Evolutionary conservation across 2,888 invertebrate species (phyloP), one percentile per base, ranked within the genome.

Genomic region (Nemoura dubitans): DNA sequence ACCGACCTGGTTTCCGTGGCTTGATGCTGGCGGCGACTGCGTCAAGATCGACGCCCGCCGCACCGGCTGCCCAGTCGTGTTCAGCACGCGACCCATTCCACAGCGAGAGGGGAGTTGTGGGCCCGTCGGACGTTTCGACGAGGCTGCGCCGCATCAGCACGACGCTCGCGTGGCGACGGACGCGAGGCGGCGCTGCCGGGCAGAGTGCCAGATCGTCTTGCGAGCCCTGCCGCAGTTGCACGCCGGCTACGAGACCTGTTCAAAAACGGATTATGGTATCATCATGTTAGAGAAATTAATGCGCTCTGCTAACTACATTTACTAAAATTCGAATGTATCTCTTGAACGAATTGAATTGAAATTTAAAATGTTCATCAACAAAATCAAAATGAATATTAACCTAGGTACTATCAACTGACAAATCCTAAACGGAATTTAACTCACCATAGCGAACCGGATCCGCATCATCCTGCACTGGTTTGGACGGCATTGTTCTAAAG

Each of bases 1-100:
- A 78, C 81, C n/a, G 26, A 82, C 77, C 77, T 16, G 83, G 82
- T 42, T 42, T 36, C 36, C 86, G 42, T 80, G 86, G 86, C 83
- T 85, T 86, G 26, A 90, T 89, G 86, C 89, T 89, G 21, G 90
- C 90, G 27, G 89, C 90, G 27, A 90, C 89, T 82, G 89, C 88
- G 87, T 90, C 90, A 77, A 90, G 86, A 87, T 90, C 90, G 29
- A 90, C 89, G 26, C 90, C 90, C 25, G 89, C 89, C 6, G 89
- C 89, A 76, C 88, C 88, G 7, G 87, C 86, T 89, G 89, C 89
- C 10, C 87, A 81, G 83, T 86, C 77, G 30, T 26, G 29, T 21
- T 77, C 86, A 14, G 77, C 59, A 16, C 84, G 59, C 43, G 76
- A 36, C n/a, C 83, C 82, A 81, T 86, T 87, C 88, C 88, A 89